Percentiles rank a stretch among this genome's conserved stretches.
These are phyloP conservation scores for Taurulus bubalis DNA, from an alignment of 2,113 vertebrate species.

Conservation along the genomic window DNA sequence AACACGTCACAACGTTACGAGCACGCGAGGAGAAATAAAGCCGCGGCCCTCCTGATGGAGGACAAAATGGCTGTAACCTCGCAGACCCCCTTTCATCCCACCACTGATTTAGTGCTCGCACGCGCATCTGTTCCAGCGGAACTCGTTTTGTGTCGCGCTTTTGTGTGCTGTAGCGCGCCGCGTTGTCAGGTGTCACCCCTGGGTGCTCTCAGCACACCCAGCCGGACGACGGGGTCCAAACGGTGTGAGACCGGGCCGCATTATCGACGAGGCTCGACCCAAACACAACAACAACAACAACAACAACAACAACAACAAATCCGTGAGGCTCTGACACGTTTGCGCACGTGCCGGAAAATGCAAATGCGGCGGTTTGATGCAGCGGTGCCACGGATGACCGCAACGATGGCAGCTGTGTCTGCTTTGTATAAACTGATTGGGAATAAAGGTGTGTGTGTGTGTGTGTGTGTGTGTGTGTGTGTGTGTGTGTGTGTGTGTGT, in stretches of 20 bases:
- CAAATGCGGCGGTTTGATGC: too few relatives aligned
- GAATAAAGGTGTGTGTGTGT: constrained; percentile 23
- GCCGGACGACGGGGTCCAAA: constrained; percentile 46
- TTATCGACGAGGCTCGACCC: neutral
- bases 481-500: neutral
- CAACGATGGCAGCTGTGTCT: constrained; percentile 9
- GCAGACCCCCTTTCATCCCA: neutral
- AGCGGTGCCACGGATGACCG: neutral
- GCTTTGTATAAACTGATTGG: constrained; percentile 6
- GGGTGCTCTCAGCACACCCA: constrained; percentile 23
- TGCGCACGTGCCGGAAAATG: neutral
- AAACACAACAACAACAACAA: too few relatives aligned
- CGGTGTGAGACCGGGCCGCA: constrained; percentile 35
- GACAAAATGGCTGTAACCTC: constrained; percentile 27
- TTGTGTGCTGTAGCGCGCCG: too few relatives aligned
- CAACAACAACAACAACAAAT: too few relatives aligned
- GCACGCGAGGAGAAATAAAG: neutral
- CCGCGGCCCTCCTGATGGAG: neutral
- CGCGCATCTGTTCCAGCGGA: neutral
- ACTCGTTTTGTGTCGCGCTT: neutral
- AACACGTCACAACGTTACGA: neutral
- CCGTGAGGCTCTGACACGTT: constrained; percentile 9
- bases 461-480: neutral
- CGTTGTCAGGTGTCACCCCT: constrained; percentile 38
- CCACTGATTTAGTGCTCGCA: too few relatives aligned